Conservation (phyloP, 2,113 vertebrate species). For the Leucoraja erinaceus region DNA sequence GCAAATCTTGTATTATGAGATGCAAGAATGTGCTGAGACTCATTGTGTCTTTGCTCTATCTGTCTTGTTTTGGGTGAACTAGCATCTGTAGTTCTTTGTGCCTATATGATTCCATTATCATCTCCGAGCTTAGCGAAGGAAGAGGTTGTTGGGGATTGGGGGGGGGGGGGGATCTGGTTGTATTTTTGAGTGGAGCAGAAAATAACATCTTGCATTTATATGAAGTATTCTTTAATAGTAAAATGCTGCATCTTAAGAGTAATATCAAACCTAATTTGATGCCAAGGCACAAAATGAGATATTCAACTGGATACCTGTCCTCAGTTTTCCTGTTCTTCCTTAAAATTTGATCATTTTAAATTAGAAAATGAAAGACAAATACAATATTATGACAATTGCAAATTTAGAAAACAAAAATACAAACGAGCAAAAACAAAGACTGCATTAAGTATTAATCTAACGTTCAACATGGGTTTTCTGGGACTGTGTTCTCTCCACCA, state of each 20-base stretch:
- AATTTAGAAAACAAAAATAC: not conserved
- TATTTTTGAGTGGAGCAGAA: no score
- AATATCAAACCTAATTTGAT: no score
- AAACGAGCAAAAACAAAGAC: not conserved
- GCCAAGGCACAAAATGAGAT: not conserved
- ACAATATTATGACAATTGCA: not conserved
- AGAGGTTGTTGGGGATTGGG: no score
- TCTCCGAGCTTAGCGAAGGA: not conserved
- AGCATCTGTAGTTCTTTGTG: no score
- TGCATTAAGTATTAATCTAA: not conserved
- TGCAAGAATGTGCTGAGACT: no score
- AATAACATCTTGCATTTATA: not conserved
- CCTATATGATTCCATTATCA: not conserved
- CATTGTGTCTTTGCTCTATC: no score
- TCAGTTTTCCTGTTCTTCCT: not conserved
- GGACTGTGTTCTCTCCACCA: not conserved
- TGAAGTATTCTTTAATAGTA: not conserved
- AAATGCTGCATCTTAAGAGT: not conserved
- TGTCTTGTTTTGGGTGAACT: no score
- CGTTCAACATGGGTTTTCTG: not conserved
- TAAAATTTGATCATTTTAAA: not conserved
- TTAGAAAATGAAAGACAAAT: not conserved
- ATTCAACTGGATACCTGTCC: not conserved
- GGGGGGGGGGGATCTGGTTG: no score
- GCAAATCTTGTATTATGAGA: not conserved